Evolutionary conservation across 2,113 vertebrate genomes (phyloP).

Genomic region (Okapia johnstoni): DNA sequence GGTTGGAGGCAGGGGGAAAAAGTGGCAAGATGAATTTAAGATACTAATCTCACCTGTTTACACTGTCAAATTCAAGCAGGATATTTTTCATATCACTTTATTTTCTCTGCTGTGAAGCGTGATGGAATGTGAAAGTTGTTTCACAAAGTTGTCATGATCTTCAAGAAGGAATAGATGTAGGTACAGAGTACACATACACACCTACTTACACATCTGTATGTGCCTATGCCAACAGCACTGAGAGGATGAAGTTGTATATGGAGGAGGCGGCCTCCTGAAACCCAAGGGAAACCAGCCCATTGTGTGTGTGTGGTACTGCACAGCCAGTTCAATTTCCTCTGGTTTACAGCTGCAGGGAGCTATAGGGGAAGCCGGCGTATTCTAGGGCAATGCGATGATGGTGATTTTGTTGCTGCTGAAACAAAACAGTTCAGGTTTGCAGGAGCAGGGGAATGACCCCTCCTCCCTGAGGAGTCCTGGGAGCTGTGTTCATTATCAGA

Average conservation of each 20-base stretch:
- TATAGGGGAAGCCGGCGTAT: neutral
- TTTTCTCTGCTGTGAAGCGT: conserved; percentile 62
- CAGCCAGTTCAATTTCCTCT: neutral
- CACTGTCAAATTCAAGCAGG: neutral
- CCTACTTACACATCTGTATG: neutral
- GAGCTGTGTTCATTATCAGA: neutral
- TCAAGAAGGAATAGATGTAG: neutral
- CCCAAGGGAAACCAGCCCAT: neutral
- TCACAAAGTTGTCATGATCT: conserved; percentile 24
- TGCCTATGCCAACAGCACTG: neutral
- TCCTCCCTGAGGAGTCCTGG: neutral
- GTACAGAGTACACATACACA: neutral
- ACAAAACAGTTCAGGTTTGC: neutral
- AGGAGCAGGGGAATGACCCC: neutral
- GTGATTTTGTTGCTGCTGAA: neutral
- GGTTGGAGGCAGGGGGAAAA: neutral
- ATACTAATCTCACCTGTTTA: neutral
- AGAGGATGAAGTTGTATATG: neutral
- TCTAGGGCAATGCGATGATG: neutral
- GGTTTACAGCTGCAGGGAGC: neutral
- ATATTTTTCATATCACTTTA: conserved; percentile 48
- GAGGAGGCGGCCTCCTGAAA: neutral
- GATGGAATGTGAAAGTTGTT: neutral
- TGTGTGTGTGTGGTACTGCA: neutral
- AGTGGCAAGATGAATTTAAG: neutral